phyloP scores from a whole-genome alignment of 2,888 invertebrate species.

The Aporophyla lueneburgensis region DNA sequence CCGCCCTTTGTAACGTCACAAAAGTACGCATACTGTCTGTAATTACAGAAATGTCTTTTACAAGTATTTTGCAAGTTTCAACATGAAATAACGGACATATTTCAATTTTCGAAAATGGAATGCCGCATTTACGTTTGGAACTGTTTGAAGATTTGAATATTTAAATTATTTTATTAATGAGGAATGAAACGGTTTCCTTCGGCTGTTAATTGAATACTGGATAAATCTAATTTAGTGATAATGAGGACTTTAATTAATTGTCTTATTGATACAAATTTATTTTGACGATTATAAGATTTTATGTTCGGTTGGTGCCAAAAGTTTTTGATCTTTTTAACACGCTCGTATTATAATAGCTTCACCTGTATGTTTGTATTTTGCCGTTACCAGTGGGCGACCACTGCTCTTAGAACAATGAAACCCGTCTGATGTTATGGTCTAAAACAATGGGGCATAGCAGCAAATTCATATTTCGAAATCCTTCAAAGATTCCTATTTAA shows the following conservation, averaged over 20 bases:
- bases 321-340: too few species aligned
- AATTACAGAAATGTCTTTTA: constrained; percentile 30
- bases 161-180: constrained; percentile 21
- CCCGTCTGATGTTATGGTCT: neutral
- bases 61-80: neutral
- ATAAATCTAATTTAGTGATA: neutral
- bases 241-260: neutral
- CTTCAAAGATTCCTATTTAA: neutral
- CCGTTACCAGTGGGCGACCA: too few species aligned
- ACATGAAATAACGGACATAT: neutral
- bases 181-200: neutral
- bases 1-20: constrained; percentile 37
- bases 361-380: too few species aligned
- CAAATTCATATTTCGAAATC: neutral
- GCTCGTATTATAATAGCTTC: too few species aligned
- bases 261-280: neutral
- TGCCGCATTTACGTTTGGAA: neutral
- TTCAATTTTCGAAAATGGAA: neutral
- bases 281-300: neutral
- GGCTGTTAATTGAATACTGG: neutral
- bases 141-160: neutral
- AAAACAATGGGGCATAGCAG: neutral
- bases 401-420: too few species aligned
- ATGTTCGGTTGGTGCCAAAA: neutral
- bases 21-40: constrained; percentile 16